These are phyloP conservation scores for Prosapia bicincta DNA, from an alignment of 2,888 invertebrate genomes.

Conservation along the genomic window DNA sequence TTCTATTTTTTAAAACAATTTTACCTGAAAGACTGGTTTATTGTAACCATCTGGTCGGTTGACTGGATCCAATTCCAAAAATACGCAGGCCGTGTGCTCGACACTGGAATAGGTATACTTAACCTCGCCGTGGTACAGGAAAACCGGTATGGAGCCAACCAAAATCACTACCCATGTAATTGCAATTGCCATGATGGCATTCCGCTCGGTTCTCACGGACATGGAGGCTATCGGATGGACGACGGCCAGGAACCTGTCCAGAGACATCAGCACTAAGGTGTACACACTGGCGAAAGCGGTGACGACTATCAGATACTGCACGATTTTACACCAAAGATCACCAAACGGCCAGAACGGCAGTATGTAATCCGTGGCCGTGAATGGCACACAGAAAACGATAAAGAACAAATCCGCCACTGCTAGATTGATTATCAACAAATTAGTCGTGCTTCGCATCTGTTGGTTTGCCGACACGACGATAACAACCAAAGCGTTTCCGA, in stretches of 20 bases:
- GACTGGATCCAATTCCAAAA: constrained; percentile 52
- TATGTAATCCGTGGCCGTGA: constrained; percentile 88
- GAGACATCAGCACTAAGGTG: constrained; percentile 89
- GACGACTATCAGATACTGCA: constrained; percentile 88
- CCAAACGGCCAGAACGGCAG: constrained; percentile 89
- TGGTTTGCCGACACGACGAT: constrained; percentile 84
- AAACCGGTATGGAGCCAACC: constrained; percentile 71
- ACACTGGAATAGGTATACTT: constrained; percentile 61
- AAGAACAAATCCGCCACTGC: constrained; percentile 89
- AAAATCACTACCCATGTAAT: constrained; percentile 79
- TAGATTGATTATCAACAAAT: constrained; percentile 84
- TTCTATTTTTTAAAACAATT: too few species aligned
- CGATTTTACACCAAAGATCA: constrained; percentile 82
- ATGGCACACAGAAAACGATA: constrained; percentile 91
- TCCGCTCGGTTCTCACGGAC: constrained; percentile 72
- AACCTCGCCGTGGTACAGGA: constrained; percentile 72
- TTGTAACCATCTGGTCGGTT: constrained; percentile 41
- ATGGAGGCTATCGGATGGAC: constrained; percentile 89
- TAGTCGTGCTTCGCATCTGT: constrained; percentile 91
- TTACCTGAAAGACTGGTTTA: constrained; percentile 43
- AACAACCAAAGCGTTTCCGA: constrained; percentile 83
- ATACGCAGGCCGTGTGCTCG: constrained; percentile 65
- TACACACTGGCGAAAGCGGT: constrained; percentile 93
- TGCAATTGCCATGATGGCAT: constrained; percentile 74
- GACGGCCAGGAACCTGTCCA: constrained; percentile 88